Conservation (phyloP, 64 coral and sea anemone genomes). For the Exaiptasia diaphana region DNA sequence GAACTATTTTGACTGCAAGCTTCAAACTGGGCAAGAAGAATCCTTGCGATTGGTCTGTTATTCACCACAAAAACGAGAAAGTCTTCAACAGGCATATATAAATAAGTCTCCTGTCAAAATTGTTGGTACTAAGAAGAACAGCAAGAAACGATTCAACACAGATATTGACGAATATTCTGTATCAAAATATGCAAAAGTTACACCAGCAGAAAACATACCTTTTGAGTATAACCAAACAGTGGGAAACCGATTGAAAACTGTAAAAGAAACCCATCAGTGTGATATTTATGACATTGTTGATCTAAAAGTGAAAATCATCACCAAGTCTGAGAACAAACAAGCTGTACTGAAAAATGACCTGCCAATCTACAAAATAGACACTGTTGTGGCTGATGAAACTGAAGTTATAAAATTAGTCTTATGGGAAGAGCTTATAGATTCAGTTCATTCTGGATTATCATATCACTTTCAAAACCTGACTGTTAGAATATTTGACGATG, state of each 20-base stretch:
- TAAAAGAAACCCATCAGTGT: slow-evolving; percentile 2
- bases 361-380: slow-evolving; percentile 36
- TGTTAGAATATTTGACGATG: slow-evolving; percentile 26
- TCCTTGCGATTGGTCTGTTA: slow-evolving; percentile 43
- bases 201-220: not conserved
- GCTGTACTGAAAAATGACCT: not conserved
- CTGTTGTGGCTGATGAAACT: slow-evolving; percentile 48
- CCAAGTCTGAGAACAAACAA: slow-evolving; percentile 44
- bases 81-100: slow-evolving; percentile 34
- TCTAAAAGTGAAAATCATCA: slow-evolving; percentile 41
- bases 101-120: slow-evolving; percentile 41
- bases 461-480: slow-evolving; percentile 46
- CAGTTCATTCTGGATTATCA: slow-evolving; percentile 13
- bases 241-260: slow-evolving; percentile 12
- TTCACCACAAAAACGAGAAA: slow-evolving; percentile 25
- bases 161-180: slow-evolving; percentile 38
- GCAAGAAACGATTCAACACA: slow-evolving; percentile 21
- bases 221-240: slow-evolving; percentile 29
- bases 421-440: slow-evolving; percentile 49
- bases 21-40: slow-evolving; percentile 2
- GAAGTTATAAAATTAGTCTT: slow-evolving; percentile 49
- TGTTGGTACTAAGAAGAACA: not conserved
- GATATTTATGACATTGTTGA: slow-evolving; percentile 47
- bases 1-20: slow-evolving; percentile 31
- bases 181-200: slow-evolving; percentile 30